Evolutionary conservation across 2,888 invertebrate species (phyloP).

Genomic region (Lochmaea capreae): DNA sequence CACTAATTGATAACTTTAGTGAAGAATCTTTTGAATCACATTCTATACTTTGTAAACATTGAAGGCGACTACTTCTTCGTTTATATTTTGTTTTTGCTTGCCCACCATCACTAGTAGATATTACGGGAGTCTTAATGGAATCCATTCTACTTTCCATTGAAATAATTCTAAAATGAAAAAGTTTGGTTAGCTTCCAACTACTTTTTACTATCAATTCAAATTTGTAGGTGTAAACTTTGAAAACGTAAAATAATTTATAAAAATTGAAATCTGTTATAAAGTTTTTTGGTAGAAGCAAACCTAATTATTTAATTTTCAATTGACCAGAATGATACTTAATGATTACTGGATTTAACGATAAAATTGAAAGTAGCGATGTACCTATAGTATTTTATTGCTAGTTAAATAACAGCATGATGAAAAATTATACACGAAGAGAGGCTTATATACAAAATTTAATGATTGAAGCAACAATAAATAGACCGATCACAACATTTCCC

Average conservation of each 20-base stretch:
- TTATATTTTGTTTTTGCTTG: conserved; percentile 8
- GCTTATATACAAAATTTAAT: conserved; percentile 16
- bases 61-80: conserved; percentile 25
- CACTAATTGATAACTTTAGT: conserved; percentile 7
- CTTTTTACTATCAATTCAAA: neutral
- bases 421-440: neutral
- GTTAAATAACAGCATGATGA: neutral
- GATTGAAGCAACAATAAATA: conserved; percentile 16
- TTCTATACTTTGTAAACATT: conserved; percentile 13
- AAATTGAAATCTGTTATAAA: neutral
- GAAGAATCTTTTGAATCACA: conserved; percentile 4
- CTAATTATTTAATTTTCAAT: neutral
- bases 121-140: conserved; percentile 3
- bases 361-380: conserved; percentile 6
- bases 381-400: conserved; percentile 13
- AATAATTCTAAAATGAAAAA: conserved; percentile 12
- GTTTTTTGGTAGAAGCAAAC: neutral
- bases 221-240: neutral
- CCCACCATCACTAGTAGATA: neutral
- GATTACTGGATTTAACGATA: neutral
- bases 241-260: neutral
- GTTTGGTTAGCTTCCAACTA: conserved; percentile 6
- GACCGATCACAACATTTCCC: conserved; percentile 24
- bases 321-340: neutral
- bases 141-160: neutral